Base-by-base conservation (phyloP, 2,888 invertebrate species). In the Trissoscelio sp. region DNA sequence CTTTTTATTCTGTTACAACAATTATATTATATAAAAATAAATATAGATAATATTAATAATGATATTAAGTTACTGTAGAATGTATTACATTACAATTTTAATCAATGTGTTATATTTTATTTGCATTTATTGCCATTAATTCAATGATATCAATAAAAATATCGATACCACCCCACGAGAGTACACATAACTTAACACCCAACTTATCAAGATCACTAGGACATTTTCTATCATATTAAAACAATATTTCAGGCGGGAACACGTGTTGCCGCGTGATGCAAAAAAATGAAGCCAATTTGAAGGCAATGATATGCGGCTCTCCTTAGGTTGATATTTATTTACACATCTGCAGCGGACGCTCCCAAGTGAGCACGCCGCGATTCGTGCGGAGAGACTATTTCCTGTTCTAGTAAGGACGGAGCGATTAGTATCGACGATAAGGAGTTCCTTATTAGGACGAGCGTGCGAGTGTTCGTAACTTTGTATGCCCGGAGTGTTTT, bases 401-500 rank as follows among this genome's bases (percentile, higher is more conserved):
- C 86, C 85, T 86, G 85, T 85, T 86, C 87, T 85, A 86, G 87
- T 87, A 88, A 86, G 85, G 86, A 85, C 82, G 81, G 83, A 69
- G 79, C 87, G 89, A 89, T 89, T 88, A 87, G 86, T 84, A 85
- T 80, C 70, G 82, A 75, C 85, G 88, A 88, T 88, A 88, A 88
- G 86, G 67, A 74, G 79, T 69, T 82, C 88, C 88, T 87, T 88
- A 88, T 89, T 89, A 87, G 88, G 88, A 83, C 81, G 83, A 83
- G 67, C 81, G 70, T 84, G 75, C 83, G 79, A 83, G 83, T 83
- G 84, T 81, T 80, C 77, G 82, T 67, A 77, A 67, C 60, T 82
- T 75, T 66, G 79, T 82, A 79, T 72, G 82, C 79, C 48, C 24
- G 67, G 60, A 55, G 58, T 69, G 79, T 82, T 82, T 7, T 67